A percentile compares a stretch with the other conserved stretches of the same genome.
These are phyloP conservation scores for Caenorhabditis zanzibari DNA, from an alignment of 2,888 invertebrate genomes.

Conservation along the genomic window DNA sequence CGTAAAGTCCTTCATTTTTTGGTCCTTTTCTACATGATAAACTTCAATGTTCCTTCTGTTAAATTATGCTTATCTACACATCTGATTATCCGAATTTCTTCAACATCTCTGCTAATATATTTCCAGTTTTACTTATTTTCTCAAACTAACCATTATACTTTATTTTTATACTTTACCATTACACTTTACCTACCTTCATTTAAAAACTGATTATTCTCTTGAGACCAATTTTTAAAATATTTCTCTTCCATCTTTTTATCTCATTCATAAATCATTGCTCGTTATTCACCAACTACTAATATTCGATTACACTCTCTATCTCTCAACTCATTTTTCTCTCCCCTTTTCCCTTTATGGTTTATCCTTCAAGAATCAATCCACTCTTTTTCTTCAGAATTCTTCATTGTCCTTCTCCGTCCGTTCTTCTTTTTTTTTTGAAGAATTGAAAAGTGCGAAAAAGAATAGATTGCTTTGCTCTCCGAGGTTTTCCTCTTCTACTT, in stretches of 20 bases:
- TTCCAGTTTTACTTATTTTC: too few relatives aligned
- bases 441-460: conserved; percentile 35
- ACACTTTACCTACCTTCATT: too few relatives aligned
- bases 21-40: too few relatives aligned
- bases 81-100: too few relatives aligned
- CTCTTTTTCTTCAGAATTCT: conserved; percentile 19
- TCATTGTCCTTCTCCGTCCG: conserved; percentile 18
- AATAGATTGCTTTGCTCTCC: conserved; percentile 36
- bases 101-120: too few relatives aligned
- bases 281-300: conserved; percentile 31
- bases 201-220: neutral
- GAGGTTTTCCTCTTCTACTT: neutral
- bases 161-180: too few relatives aligned
- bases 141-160: too few relatives aligned
- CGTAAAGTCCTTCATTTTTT: too few relatives aligned
- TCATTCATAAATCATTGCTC: conserved; percentile 6
- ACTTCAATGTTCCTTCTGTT: too few relatives aligned
- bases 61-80: too few relatives aligned
- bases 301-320: conserved; percentile 19
- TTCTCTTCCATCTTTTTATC: neutral
- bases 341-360: conserved; percentile 13
- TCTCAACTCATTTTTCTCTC: conserved; percentile 28
- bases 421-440: conserved; percentile 24
- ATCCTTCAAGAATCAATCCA: conserved; percentile 28
- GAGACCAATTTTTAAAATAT: neutral